Conservation (phyloP, 2,888 invertebrate species). For the Thymelicus sylvestris region DNA sequence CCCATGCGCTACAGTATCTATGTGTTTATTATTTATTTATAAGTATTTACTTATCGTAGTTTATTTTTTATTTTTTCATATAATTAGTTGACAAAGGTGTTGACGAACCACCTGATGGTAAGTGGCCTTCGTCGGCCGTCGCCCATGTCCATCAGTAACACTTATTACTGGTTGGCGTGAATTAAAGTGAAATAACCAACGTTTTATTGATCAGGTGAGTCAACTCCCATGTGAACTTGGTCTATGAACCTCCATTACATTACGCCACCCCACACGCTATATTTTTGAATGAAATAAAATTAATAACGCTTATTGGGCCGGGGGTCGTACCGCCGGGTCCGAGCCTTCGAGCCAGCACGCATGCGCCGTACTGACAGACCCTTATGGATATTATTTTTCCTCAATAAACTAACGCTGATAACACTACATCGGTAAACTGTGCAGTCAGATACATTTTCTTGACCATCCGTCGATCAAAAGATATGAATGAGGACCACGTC, state of each 20-base stretch:
- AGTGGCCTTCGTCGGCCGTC: too few relatives aligned
- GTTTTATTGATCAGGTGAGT: slow-evolving; percentile 11
- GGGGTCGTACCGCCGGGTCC: slow-evolving; percentile 16
- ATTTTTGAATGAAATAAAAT: slow-evolving; percentile 30
- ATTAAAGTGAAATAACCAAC: not conserved
- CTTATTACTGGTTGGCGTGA: too few relatives aligned
- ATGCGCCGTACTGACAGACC: slow-evolving; percentile 33
- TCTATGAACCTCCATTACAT: slow-evolving; percentile 17
- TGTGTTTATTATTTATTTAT: too few relatives aligned
- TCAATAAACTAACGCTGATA: slow-evolving; percentile 35
- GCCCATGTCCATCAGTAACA: too few relatives aligned
- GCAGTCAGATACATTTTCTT: slow-evolving; percentile 55
- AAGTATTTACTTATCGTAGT: too few relatives aligned
- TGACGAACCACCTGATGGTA: too few relatives aligned
- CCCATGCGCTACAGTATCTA: too few relatives aligned
- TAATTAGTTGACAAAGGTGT: too few relatives aligned
- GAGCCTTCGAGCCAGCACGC: slow-evolving; percentile 17
- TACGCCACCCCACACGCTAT: slow-evolving; percentile 12
- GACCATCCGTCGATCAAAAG: slow-evolving; percentile 75
- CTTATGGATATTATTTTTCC: slow-evolving; percentile 28
- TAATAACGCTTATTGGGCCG: slow-evolving; percentile 18
- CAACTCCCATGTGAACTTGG: slow-evolving; percentile 25
- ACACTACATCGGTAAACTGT: slow-evolving; percentile 27
- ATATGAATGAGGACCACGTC: slow-evolving; percentile 96
- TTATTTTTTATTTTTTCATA: too few relatives aligned